Base-by-base conservation (phyloP, 2,888 invertebrate genomes). In the Callimorpha dominula region DNA sequence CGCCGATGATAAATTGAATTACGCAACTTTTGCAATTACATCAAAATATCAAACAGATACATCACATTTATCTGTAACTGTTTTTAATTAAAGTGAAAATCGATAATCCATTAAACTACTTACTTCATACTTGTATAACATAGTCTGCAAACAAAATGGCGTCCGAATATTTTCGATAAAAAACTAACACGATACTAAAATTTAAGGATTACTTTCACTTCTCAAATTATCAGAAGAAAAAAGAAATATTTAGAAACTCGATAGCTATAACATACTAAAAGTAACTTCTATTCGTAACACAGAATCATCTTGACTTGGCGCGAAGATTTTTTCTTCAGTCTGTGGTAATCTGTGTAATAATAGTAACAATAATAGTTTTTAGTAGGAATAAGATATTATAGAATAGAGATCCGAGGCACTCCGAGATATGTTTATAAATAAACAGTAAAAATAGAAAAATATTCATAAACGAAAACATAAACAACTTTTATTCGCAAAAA, bases 1-100 rank as follows among this genome's bases (percentile, higher is more conserved):
- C 2, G 60, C 14, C 60, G 20, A 43, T 40, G 11, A 17, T 17
- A 42, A 63, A 40, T 63, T 17, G 8, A 42, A n/a, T 43, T 42
- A 43, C 14, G 60, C 9, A 63, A 63, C 17, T 63, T 17, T 64
- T 42, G 63, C 63, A 64, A 43, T 64, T n/a, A 64, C 11, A 66
- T 66, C 49, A 50, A 50, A 40, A 52, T 66, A 66, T 50, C 50
- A 52, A 14, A 46, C 43, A 64, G 4, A 65, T 65, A 42, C 50
- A 52, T 52, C 7, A n/a, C n/a, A n/a, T n/a, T n/a, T 14, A 46
- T 65, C 9, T 6, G 43, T 65, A 49, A 31, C 52, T 50, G 50
- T 31, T 66, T 31, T 52, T n/a, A 66, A 66, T 52, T 11, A 17
- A 52, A 50, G 50, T 40, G 40, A 66, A 52, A 52, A 52, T 40